These are phyloP conservation scores for Agrochola circellaris DNA, from an alignment of 2,888 invertebrate species.

Conservation along the genomic window DNA sequence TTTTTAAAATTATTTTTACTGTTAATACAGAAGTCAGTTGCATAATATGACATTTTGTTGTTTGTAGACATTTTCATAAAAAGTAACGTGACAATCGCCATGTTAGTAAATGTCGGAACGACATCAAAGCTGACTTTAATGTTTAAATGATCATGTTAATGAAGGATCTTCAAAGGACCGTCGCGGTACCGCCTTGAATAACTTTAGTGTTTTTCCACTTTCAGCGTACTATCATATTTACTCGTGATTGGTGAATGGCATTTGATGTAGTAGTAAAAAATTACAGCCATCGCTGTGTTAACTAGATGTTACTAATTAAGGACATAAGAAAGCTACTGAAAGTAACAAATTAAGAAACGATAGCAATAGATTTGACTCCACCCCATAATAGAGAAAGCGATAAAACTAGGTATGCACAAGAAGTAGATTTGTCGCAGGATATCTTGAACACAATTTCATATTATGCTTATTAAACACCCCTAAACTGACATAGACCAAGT, in stretches of 20 bases:
- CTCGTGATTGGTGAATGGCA: not conserved
- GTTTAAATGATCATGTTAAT: constrained; percentile 59
- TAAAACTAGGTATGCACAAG: not conserved
- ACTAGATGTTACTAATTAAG: not conserved
- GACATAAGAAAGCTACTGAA: not conserved
- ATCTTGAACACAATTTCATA: not conserved
- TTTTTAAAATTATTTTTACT: not conserved
- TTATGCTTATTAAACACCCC: not conserved
- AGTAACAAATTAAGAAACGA: not conserved
- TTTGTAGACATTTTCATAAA: not conserved
- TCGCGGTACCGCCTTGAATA: not conserved
- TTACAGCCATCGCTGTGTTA: not conserved
- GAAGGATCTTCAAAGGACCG: constrained; percentile 22
- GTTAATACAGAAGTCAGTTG: not conserved
- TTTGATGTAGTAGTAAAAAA: not conserved
- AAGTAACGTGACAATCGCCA: not conserved
- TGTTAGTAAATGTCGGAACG: not conserved
- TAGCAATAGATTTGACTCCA: not conserved
- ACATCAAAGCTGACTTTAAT: constrained; percentile 35
- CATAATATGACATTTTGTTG: not conserved
- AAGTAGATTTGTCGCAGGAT: not conserved
- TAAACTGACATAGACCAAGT: not conserved
- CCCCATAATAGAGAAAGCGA: not conserved
- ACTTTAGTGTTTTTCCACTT: constrained; percentile 30
- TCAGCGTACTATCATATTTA: not conserved